Evolutionary conservation across 2,888 invertebrate genomes (phyloP).

Genomic region (Zelleria hepariella): DNA sequence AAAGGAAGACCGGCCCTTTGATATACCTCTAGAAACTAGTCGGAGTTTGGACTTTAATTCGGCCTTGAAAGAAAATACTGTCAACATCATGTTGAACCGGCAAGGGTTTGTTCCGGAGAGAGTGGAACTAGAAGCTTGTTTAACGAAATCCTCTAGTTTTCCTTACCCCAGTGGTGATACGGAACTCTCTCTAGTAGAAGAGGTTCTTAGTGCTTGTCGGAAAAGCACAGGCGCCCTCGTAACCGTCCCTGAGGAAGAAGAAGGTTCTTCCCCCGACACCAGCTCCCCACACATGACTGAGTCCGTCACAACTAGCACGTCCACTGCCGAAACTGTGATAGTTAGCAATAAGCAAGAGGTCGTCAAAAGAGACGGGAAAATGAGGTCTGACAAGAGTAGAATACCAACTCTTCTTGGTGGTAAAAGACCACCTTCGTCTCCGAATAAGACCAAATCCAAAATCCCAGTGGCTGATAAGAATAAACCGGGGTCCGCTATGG

Average conservation of each 20-base stretch:
- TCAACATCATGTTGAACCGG: slow-evolving; percentile 53
- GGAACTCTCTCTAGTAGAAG: slow-evolving; percentile 59
- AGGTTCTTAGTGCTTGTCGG: slow-evolving; percentile 57
- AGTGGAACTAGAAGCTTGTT: slow-evolving; percentile 33
- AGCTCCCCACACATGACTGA: slow-evolving; percentile 75
- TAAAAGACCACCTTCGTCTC: slow-evolving; percentile 62
- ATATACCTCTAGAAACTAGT: slow-evolving; percentile 39
- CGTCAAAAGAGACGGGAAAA: slow-evolving; percentile 42
- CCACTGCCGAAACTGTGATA: slow-evolving; percentile 80
- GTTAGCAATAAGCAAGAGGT: slow-evolving; percentile 71
- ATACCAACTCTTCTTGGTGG: slow-evolving; percentile 67
- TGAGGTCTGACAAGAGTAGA: slow-evolving; percentile 67
- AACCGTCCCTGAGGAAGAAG: slow-evolving; percentile 76
- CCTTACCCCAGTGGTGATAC: slow-evolving; percentile 40
- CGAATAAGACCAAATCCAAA: slow-evolving; percentile 47
- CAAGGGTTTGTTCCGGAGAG: slow-evolving; percentile 30
- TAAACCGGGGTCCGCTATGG: slow-evolving; percentile 26
- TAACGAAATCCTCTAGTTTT: slow-evolving; percentile 55
- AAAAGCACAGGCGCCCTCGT: slow-evolving; percentile 61
- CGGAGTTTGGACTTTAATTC: slow-evolving; percentile 44
- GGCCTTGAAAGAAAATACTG: slow-evolving; percentile 54
- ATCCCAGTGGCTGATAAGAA: slow-evolving; percentile 51
- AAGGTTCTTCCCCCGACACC: slow-evolving; percentile 65
- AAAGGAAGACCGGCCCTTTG: slow-evolving; percentile 42
- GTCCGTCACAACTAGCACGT: slow-evolving; percentile 76